Conservation (phyloP, 1,140 invertebrate genomes). For the Sinonovacula constricta region DNA sequence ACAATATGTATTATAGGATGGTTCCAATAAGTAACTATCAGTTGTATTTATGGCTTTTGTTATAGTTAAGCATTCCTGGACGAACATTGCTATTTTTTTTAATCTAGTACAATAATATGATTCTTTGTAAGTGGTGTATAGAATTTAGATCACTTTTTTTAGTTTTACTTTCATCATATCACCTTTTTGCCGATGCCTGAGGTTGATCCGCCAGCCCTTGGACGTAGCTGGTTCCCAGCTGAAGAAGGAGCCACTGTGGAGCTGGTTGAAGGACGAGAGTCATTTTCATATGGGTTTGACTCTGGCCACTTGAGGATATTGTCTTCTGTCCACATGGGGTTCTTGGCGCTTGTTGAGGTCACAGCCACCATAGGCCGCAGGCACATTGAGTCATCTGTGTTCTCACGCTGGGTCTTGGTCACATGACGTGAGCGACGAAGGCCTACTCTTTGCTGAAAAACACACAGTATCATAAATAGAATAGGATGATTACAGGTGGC, state of each 20-base stretch:
- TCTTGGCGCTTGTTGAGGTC: slow-evolving; percentile 12
- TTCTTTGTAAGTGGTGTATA: too few species aligned
- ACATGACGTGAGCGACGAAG: slow-evolving; percentile 42
- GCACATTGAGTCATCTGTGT: slow-evolving; percentile 45
- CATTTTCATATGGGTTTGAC: slow-evolving; percentile 39
- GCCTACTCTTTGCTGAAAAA: not conserved
- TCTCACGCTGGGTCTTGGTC: slow-evolving; percentile 45
- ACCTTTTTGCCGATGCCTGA: slow-evolving; percentile 30
- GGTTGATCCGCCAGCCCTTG: slow-evolving; percentile 38
- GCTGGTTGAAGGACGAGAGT: slow-evolving; percentile 45
- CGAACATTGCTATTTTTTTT: too few species aligned
- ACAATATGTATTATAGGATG: too few species aligned
- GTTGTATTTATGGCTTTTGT: too few species aligned
- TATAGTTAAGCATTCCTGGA: too few species aligned
- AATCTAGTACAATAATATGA: too few species aligned
- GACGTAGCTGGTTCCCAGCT: slow-evolving; percentile 12
- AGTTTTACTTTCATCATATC: too few species aligned
- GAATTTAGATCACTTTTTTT: too few species aligned
- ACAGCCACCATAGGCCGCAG: slow-evolving; percentile 44
- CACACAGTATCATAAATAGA: too few species aligned
- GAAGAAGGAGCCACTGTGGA: slow-evolving; percentile 24
- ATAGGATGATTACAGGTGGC: too few species aligned
- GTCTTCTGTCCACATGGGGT: slow-evolving; percentile 61
- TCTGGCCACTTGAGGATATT: slow-evolving; percentile 68
- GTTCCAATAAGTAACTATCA: too few species aligned